A percentile compares a stretch with the other conserved stretches of the same genome.
These are phyloP conservation scores for Notothenia rossii DNA, from an alignment of 2,113 vertebrate genomes.

Conservation along the genomic window DNA sequence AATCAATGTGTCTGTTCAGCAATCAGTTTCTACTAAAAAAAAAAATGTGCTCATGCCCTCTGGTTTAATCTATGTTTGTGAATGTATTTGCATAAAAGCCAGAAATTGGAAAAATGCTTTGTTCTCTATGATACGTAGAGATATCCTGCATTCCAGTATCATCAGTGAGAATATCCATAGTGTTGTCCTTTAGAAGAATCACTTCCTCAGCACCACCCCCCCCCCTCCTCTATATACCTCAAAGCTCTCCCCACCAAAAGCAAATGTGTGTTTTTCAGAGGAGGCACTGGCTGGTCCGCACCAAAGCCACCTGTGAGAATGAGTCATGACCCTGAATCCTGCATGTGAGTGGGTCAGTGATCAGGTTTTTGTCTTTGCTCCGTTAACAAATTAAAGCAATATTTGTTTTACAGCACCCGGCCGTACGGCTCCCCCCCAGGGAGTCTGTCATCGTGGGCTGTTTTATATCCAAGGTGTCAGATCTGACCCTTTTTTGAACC, in stretches of 20 bases:
- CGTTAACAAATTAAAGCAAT: slow-evolving; percentile 81
- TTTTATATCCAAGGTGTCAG: slow-evolving; percentile 39
- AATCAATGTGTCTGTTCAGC: slow-evolving; percentile 58
- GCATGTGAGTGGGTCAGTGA: too few species aligned
- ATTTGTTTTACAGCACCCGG: slow-evolving; percentile 53
- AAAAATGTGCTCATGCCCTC: not conserved
- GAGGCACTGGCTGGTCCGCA: slow-evolving; percentile 40
- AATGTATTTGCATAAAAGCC: slow-evolving; percentile 13
- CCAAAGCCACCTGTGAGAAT: slow-evolving; percentile 59
- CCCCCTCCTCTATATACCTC: slow-evolving; percentile 50
- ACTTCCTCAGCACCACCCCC: not conserved
- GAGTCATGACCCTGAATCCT: slow-evolving; percentile 13
- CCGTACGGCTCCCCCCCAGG: slow-evolving; percentile 22
- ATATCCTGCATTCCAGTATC: slow-evolving; percentile 50
- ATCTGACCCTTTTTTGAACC: slow-evolving; percentile 17
- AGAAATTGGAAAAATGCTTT: slow-evolving; percentile 17
- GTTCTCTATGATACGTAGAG: slow-evolving; percentile 16
- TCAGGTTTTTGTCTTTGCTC: slow-evolving; percentile 28
- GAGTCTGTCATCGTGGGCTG: slow-evolving; percentile 14
- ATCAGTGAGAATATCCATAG: slow-evolving; percentile 24
- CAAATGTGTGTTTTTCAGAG: slow-evolving; percentile 2
- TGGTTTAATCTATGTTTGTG: not conserved
- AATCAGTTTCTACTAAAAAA: slow-evolving; percentile 47
- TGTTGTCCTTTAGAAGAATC: not conserved
- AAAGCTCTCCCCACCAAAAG: slow-evolving; percentile 37